These are phyloP conservation scores for Tadarida brasiliensis DNA, from an alignment of 2,797 vertebrate genomes.

Conservation along the genomic window DNA sequence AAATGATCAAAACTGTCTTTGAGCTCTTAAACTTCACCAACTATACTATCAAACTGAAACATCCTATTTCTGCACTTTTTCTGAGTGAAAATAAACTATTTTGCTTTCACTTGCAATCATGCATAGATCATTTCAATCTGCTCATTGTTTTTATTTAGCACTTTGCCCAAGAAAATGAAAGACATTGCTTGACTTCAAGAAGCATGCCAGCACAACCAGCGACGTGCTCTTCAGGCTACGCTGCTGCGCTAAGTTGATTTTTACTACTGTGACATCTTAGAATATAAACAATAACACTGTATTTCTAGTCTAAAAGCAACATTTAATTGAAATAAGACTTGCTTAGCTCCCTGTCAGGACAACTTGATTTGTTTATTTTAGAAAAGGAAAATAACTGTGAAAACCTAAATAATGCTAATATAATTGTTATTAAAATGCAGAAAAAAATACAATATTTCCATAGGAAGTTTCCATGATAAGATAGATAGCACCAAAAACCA, in stretches of 20 bases:
- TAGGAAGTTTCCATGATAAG: background rate
- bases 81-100: conserved; percentile 63
- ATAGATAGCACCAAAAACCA: background rate
- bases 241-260: conserved; percentile 52
- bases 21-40: conserved; percentile 54
- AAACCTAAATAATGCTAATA: background rate
- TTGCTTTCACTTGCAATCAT: conserved; percentile 72
- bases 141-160: conserved; percentile 75
- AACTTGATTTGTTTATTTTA: background rate
- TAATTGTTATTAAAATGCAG: background rate
- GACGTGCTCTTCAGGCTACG: conserved; percentile 51
- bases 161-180: conserved; percentile 65
- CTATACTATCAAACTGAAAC: conserved; percentile 53
- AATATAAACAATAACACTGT: conserved; percentile 63
- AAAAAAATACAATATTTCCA: background rate
- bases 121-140: conserved; percentile 67
- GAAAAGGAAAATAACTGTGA: background rate
- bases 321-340: conserved; percentile 19
- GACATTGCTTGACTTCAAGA: conserved; percentile 59
- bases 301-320: background rate
- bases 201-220: conserved; percentile 50
- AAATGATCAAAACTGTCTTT: conserved; percentile 49
- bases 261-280: conserved; percentile 52
- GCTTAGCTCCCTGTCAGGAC: background rate
- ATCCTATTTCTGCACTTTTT: conserved; percentile 41